Conservation (phyloP, 1,140 invertebrate genomes). For the Theocolax elegans region DNA sequence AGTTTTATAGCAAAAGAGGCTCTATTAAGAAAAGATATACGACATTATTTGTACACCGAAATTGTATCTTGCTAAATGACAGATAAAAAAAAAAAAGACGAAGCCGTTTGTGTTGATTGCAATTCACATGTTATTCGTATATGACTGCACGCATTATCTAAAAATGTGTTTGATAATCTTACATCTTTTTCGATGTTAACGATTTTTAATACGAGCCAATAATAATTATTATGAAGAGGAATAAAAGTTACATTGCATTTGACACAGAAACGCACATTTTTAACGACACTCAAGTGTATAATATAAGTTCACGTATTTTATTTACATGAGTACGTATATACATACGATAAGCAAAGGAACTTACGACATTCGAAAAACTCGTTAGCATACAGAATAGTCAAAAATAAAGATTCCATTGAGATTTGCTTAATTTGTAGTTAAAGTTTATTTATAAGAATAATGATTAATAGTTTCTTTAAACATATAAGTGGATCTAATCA, state of each 20-base stretch:
- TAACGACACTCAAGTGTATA: constrained; percentile 18
- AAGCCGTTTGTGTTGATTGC: constrained; percentile 12
- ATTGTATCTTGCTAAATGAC: constrained; percentile 13
- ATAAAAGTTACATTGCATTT: constrained; percentile 28
- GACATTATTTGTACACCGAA: constrained; percentile 24
- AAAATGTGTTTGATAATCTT: constrained; percentile 24
- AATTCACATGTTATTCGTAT: constrained; percentile 19
- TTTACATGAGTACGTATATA: constrained; percentile 1
- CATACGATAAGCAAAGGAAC: constrained; percentile 10
- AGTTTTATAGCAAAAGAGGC: constrained; percentile 30
- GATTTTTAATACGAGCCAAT: constrained; percentile 29
- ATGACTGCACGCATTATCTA: constrained; percentile 10
- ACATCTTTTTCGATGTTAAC: constrained; percentile 8
- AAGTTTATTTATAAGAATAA: constrained; percentile 7
- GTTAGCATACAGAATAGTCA: neutral
- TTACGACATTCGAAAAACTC: constrained; percentile 16
- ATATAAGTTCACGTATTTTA: constrained; percentile 14
- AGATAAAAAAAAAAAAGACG: constrained; percentile 7
- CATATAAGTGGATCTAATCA: neutral
- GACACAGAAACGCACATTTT: constrained; percentile 38
- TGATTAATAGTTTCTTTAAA: constrained; percentile 5
- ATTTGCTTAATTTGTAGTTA: neutral
- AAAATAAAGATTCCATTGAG: neutral
- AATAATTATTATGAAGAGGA: constrained; percentile 23
- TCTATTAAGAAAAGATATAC: constrained; percentile 17